Conservation (phyloP, 2,797 vertebrate species). For the Ctenopoma kingsleyae region DNA sequence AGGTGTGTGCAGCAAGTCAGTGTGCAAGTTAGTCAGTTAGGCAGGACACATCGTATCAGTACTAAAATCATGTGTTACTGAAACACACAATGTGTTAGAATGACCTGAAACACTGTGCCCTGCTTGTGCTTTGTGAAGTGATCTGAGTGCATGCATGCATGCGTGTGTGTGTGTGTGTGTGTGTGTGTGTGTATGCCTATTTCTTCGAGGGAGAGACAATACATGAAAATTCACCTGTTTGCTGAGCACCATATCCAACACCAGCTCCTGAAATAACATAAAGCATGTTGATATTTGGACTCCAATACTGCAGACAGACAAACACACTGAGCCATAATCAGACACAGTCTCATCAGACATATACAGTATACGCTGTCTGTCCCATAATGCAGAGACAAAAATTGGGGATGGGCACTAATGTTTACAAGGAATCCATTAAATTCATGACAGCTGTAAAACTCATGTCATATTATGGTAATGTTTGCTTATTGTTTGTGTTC, state of each 20-base stretch:
- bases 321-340: neutral
- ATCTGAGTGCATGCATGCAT: neutral
- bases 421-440: neutral
- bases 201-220: neutral
- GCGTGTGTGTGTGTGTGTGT: neutral
- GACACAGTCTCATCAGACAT: neutral
- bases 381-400: too few species aligned
- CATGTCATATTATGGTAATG: neutral
- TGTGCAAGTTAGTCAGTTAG: too few species aligned
- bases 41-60: neutral
- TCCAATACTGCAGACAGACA: neutral
- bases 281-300: neutral
- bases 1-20: neutral
- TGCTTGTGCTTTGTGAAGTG: neutral
- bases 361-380: too few species aligned
- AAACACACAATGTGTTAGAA: too few species aligned
- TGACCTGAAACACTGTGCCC: neutral
- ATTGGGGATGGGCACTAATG: too few species aligned
- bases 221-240: conserved; percentile 55
- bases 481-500: neutral
- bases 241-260: conserved; percentile 57
- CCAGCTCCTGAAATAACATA: conserved; percentile 57
- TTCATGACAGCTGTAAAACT: neutral
- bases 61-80: neutral
- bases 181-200: neutral